These are phyloP conservation scores for Phasianus colchicus DNA, from an alignment of 2,113 vertebrate species.

Conservation along the genomic window DNA sequence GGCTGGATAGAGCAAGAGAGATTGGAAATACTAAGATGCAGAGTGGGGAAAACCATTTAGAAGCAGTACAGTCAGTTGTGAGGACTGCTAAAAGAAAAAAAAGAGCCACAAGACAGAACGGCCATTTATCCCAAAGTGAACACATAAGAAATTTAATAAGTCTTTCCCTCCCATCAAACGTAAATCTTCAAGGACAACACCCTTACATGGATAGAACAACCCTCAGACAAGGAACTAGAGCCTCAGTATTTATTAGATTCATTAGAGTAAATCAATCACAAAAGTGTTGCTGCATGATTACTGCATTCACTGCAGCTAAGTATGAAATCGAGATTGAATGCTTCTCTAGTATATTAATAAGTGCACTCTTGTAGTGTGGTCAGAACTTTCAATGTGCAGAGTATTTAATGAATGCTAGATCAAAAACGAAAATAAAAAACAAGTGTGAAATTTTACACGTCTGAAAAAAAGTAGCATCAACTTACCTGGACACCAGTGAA, in stretches of 20 bases:
- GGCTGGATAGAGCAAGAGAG: conserved; percentile 74
- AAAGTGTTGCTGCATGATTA: conserved; percentile 25
- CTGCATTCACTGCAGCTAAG: conserved; percentile 44
- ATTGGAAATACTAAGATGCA: not conserved
- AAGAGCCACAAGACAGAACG: not conserved
- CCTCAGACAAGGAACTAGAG: conserved; percentile 58
- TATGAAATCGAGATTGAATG: conserved; percentile 56
- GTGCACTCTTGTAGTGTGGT: not conserved
- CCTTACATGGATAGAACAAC: conserved; percentile 44
- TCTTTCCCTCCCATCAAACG: conserved; percentile 29
- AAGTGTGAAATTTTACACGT: not conserved
- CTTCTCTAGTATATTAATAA: not conserved
- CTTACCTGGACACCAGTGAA: conserved; percentile 94
- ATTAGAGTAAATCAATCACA: conserved; percentile 68
- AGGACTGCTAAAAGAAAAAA: not conserved
- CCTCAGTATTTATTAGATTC: conserved; percentile 63
- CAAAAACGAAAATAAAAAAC: not conserved
- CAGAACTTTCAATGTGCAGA: not conserved
- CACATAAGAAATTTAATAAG: conserved; percentile 52
- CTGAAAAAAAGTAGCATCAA: not conserved
- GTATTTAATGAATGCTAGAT: not conserved
- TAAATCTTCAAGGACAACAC: conserved; percentile 61
- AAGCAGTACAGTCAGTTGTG: not conserved
- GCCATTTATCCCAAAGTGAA: conserved; percentile 7
- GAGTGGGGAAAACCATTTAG: not conserved